Percentiles rank a stretch among this genome's conserved stretches.
phyloP scores from a whole-genome alignment of 2,797 vertebrate species.

The Centropyge bicolor region DNA sequence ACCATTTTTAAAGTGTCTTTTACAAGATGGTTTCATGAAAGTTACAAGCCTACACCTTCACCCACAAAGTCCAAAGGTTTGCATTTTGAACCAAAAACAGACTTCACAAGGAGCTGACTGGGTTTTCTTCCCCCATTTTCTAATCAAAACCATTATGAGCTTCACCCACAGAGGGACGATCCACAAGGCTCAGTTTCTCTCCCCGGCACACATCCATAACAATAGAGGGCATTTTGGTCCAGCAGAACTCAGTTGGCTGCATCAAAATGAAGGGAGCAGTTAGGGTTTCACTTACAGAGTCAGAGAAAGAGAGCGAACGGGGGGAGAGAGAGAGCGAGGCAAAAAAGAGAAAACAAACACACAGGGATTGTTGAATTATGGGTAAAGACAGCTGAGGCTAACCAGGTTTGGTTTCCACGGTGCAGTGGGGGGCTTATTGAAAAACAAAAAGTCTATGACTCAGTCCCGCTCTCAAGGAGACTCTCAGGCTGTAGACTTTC shows the following conservation, averaged over 20 bases:
- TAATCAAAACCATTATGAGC: slow-evolving; percentile 71
- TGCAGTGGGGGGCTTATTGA: slow-evolving; percentile 81
- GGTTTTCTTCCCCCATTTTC: slow-evolving; percentile 48
- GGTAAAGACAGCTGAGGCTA: slow-evolving; percentile 86
- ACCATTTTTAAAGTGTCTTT: slow-evolving; percentile 15
- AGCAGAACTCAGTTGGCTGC: slow-evolving; percentile 73
- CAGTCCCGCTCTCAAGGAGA: slow-evolving; percentile 76
- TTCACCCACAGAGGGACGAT: slow-evolving; percentile 60
- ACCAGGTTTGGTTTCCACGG: slow-evolving; percentile 84
- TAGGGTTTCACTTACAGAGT: slow-evolving; percentile 80
- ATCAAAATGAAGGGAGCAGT: slow-evolving; percentile 81
- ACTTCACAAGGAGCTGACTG: slow-evolving; percentile 54
- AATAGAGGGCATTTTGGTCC: slow-evolving; percentile 80
- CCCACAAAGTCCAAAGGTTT: slow-evolving; percentile 38
- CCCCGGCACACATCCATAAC: slow-evolving; percentile 70
- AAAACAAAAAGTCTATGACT: slow-evolving; percentile 83
- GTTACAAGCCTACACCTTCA: slow-evolving; percentile 34
- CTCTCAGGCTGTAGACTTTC: slow-evolving; percentile 70
- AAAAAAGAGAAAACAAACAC: slow-evolving; percentile 80
- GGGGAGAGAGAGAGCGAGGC: slow-evolving; percentile 30
- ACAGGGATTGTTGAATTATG: slow-evolving; percentile 83
- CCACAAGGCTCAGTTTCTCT: slow-evolving; percentile 67
- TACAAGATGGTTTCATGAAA: slow-evolving; percentile 21
- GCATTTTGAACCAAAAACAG: slow-evolving; percentile 46
- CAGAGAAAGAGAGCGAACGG: slow-evolving; percentile 49